These are phyloP conservation scores for Chionoecetes opilio DNA, from an alignment of 1,140 invertebrate genomes.

Conservation along the genomic window DNA sequence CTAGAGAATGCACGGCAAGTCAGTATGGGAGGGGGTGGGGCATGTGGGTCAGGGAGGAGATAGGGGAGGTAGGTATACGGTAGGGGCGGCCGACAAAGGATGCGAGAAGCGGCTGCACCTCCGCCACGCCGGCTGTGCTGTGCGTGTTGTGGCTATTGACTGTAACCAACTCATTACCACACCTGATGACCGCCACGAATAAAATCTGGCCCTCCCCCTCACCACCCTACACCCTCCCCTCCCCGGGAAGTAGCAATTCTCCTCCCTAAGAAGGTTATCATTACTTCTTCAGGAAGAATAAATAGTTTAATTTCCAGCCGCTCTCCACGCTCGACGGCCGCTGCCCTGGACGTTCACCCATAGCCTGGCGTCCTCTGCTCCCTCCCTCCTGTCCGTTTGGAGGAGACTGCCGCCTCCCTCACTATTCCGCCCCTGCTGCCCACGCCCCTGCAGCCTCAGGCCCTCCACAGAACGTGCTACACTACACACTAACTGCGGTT, in stretches of 20 bases:
- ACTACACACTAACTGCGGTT: background rate
- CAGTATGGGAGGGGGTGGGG: background rate
- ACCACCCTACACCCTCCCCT: background rate
- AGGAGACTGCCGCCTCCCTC: background rate
- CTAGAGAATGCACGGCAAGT: background rate
- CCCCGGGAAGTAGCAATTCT: slow-evolving; percentile 38
- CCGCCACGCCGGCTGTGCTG: background rate
- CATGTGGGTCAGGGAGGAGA: background rate
- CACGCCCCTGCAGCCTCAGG: background rate
- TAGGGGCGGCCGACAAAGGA: slow-evolving; percentile 7
- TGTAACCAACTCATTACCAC: slow-evolving; percentile 28
- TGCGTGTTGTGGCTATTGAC: slow-evolving; percentile 5
- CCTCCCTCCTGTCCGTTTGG: background rate
- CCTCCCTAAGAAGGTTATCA: slow-evolving; percentile 40
- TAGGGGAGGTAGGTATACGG: background rate
- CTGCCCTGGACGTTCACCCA: slow-evolving; percentile 48
- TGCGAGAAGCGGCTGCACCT: background rate
- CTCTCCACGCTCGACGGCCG: background rate
- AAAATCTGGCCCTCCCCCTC: background rate
- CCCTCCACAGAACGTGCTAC: background rate
- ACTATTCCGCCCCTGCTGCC: background rate
- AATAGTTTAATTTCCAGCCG: slow-evolving; percentile 61
- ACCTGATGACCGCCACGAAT: slow-evolving; percentile 25
- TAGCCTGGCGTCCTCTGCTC: background rate
- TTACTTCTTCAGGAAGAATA: slow-evolving; percentile 58